Percentiles rank a stretch among this genome's conserved stretches.
These are phyloP conservation scores for Cossypha heuglini DNA, from an alignment of 2,797 vertebrate genomes.

Conservation along the genomic window DNA sequence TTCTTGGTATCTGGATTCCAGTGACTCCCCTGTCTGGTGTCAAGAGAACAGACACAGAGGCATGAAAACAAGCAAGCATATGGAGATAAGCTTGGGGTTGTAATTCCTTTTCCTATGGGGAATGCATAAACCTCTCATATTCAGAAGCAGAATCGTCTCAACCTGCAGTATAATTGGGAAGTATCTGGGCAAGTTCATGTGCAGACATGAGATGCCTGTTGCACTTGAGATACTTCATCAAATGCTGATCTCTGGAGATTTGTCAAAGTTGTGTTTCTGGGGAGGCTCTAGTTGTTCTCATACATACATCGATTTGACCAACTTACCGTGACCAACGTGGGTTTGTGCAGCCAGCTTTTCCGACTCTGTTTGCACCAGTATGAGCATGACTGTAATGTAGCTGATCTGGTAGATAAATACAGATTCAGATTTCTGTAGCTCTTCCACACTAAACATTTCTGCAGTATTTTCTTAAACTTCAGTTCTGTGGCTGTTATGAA, in stretches of 20 bases:
- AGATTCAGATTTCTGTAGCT: not conserved
- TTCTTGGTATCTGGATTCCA: not conserved
- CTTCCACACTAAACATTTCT: not conserved
- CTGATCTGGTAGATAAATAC: not conserved
- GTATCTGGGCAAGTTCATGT: not conserved
- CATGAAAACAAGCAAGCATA: not conserved
- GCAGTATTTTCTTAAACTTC: not conserved
- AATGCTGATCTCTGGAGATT: not conserved
- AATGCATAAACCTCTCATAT: not conserved
- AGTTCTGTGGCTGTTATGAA: not conserved
- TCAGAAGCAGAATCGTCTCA: not conserved
- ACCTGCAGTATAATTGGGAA: not conserved
- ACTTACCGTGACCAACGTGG: not conserved
- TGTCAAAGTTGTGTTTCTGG: not conserved
- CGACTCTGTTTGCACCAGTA: not conserved
- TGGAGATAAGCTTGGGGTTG: not conserved
- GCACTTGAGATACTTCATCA: not conserved
- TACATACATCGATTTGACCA: rapidly evolving
- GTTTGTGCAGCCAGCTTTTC: not conserved
- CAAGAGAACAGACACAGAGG: not conserved
- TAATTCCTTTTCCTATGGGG: not conserved
- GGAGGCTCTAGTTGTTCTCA: not conserved
- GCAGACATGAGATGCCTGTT: not conserved
- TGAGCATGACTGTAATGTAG: not conserved
- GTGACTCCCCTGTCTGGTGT: not conserved